Evolutionary conservation across 2,797 vertebrate species (phyloP).

Genomic region (Cygnus olor): DNA sequence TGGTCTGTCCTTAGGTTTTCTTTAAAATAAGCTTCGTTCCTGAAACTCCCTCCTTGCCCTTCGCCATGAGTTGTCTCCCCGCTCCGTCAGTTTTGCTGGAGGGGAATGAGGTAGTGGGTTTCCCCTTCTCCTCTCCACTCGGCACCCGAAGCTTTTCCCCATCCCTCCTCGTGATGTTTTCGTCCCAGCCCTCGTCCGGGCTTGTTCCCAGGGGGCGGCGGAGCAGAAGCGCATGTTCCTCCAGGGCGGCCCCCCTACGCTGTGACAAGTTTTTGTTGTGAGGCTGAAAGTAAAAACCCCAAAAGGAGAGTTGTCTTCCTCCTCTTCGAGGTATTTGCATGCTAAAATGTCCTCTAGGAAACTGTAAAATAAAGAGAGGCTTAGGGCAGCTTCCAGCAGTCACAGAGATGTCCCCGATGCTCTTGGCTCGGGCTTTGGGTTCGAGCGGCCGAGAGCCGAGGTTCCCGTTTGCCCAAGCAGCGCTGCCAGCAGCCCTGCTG

Average conservation of each 20-base stretch:
- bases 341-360: slow-evolving; percentile 61
- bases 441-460: not conserved
- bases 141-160: not conserved
- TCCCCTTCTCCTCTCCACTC: slow-evolving; percentile 46
- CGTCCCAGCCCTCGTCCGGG: not conserved
- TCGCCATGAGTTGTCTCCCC: slow-evolving; percentile 5
- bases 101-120: slow-evolving; percentile 47
- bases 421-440: not conserved
- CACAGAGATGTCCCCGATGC: accelerated
- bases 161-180: not conserved
- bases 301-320: slow-evolving; percentile 45
- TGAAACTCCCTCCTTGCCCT: not conserved
- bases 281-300: slow-evolving; percentile 65
- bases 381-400: not conserved
- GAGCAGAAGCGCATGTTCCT: slow-evolving; percentile 64
- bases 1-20: not conserved
- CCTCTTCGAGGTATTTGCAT: slow-evolving; percentile 36
- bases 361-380: slow-evolving; percentile 53
- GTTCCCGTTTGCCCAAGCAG: not conserved
- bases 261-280: slow-evolving; percentile 48
- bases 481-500: not conserved
- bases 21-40: not conserved
- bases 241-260: slow-evolving; percentile 50
- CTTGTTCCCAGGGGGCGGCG: slow-evolving; percentile 43
- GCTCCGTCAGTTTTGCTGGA: slow-evolving; percentile 48